These are phyloP conservation scores for Sebastes itinus DNA, from an alignment of 2,797 vertebrate species.

Conservation along the genomic window DNA sequence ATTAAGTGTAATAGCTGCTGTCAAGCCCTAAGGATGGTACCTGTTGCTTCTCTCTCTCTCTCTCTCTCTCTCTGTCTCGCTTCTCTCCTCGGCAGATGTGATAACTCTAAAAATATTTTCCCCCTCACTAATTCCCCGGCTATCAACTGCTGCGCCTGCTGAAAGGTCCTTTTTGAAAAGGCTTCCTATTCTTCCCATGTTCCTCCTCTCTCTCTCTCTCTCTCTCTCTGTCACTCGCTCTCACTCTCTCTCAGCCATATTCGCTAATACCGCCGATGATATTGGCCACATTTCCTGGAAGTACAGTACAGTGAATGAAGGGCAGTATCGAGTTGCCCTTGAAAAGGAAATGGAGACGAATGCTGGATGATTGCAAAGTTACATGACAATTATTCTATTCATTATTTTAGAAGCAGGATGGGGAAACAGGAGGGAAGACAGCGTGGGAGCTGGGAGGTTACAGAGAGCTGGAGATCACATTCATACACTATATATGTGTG, in stretches of 20 bases:
- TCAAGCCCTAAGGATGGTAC: constrained; percentile 88
- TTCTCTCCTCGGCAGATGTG: constrained; percentile 80
- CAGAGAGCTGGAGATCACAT: constrained; percentile 63
- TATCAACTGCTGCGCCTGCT: constrained; percentile 71
- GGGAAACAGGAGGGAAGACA: constrained; percentile 49
- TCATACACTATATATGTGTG: constrained; percentile 26
- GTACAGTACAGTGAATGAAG: constrained; percentile 70
- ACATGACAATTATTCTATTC: constrained; percentile 84
- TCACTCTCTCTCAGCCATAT: constrained; percentile 43
- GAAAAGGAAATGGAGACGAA: constrained; percentile 75
- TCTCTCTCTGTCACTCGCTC: neutral
- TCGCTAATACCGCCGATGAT: constrained; percentile 66
- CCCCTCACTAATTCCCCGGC: constrained; percentile 74
- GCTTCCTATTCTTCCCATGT: constrained; percentile 58
- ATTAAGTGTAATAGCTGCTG: constrained; percentile 95
- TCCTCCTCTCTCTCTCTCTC: neutral
- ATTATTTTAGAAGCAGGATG: constrained; percentile 74
- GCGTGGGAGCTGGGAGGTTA: constrained; percentile 68
- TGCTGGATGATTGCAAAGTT: constrained; percentile 79
- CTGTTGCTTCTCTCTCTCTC: constrained; percentile 77
- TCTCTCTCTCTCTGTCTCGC: constrained; percentile 4
- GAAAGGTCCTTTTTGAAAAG: constrained; percentile 75
- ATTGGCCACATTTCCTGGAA: constrained; percentile 78
- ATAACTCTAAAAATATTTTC: constrained; percentile 81
- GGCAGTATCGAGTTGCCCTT: constrained; percentile 75